Base-by-base conservation (phyloP, 2,797 vertebrate genomes). In the Percopsis omiscomaycus region DNA sequence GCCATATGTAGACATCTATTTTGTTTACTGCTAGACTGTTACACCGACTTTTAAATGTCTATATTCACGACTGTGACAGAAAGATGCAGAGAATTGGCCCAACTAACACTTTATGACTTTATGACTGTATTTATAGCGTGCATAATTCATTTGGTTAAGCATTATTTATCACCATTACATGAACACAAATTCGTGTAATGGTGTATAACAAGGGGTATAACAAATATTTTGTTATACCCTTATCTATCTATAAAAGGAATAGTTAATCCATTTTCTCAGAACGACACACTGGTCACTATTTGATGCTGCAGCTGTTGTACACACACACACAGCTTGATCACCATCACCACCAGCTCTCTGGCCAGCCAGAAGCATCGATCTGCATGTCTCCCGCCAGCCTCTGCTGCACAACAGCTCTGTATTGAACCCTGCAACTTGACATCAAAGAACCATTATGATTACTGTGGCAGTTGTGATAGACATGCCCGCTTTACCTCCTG, bases 331-430 rank as follows among this genome's bases (percentile, higher is more conserved):
- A 56, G 44, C 8, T n/a, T 13, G n/a, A 2, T 51, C 42, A 13
- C 12, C 61, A 13, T 1, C 22, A n/a, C 42, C 50, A 49, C 64
- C 50, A 10, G 64, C 71, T 53, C 77, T 66, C 64, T 82, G 74
- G 61, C 55, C 57, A 5, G 69, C 42, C 71, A 14, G 3, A 56
- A 44, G 55, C 70, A 86, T 85, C 47, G 84, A 88, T 74, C 60
- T 3, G 42, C 56, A 2, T 32, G 61, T 48, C 15, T 71, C 42
- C 67, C 49, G 73, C 48, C 74, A 73, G 66, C 65, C 61, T 71
- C 61, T 14, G 47, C 76, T 68, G 73, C 46, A 3, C 70, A 48
- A 6, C 12, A 32, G 58, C 66, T 58, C 57, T 71, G 54, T 59
- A 71, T 73, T 64, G 76, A 84, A 77, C 70, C 61, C 59, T 55